phyloP scores from a whole-genome alignment of 2,797 vertebrate species.

The Acanthurus tractus region DNA sequence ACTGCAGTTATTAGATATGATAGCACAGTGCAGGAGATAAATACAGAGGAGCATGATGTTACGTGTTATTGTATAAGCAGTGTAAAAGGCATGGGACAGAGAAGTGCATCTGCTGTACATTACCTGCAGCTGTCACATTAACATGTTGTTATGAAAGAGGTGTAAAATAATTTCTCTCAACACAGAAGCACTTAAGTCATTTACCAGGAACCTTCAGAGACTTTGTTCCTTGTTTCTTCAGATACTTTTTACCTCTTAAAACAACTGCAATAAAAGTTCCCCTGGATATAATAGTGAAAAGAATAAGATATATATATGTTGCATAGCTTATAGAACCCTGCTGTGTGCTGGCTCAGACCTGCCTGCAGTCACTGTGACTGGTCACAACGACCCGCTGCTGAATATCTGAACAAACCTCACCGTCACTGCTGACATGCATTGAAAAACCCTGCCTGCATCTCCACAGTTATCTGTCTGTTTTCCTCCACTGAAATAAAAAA shows the following conservation, averaged over 20 bases:
- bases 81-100: not conserved
- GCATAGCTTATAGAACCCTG: not conserved
- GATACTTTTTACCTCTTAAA: not conserved
- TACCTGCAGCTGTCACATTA: not conserved
- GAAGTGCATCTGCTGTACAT: not conserved
- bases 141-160: not conserved
- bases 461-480: slow-evolving; percentile 31
- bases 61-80: not conserved
- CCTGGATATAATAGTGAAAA: not conserved
- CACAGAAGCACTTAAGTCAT: not conserved
- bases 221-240: not conserved
- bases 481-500: slow-evolving; percentile 11
- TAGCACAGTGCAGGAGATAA: not conserved
- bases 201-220: not conserved
- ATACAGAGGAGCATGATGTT: not conserved
- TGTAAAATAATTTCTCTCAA: not conserved
- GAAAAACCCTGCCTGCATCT: slow-evolving; percentile 33
- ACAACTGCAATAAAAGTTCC: slow-evolving; percentile 10
- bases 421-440: slow-evolving; percentile 15
- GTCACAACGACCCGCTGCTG: slow-evolving; percentile 29
- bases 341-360: too few species aligned
- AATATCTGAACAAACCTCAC: slow-evolving; percentile 45
- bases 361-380: slow-evolving; percentile 17
- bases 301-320: slow-evolving; percentile 3
- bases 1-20: not conserved